Conservation (phyloP, 2,113 vertebrate genomes). For the Sporophila hypoxantha region DNA sequence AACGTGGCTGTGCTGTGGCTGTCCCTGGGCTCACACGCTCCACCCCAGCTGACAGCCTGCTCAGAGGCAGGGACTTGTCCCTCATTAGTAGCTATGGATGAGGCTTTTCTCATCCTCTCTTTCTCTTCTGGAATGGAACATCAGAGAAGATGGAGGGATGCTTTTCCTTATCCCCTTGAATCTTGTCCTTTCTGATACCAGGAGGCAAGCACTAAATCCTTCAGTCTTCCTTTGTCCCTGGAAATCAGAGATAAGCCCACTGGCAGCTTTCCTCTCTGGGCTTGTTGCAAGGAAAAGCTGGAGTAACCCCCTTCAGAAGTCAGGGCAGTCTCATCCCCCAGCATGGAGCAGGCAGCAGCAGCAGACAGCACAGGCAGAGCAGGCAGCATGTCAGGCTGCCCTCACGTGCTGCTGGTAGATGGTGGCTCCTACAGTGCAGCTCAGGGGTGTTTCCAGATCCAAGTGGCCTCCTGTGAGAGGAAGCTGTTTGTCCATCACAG, state of each 20-base stretch:
- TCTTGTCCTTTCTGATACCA: not conserved
- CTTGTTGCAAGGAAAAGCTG: not conserved
- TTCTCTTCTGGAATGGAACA: not conserved
- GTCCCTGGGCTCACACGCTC: not conserved
- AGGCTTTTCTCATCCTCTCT: not conserved
- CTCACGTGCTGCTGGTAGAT: not conserved
- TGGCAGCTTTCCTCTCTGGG: not conserved
- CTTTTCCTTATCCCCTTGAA: not conserved
- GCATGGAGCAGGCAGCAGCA: not conserved
- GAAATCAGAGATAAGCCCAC: not conserved
- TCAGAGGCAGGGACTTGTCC: not conserved
- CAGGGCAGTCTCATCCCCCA: accelerated
- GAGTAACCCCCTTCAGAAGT: not conserved
- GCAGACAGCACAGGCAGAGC: not conserved
- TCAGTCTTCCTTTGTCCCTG: not conserved
- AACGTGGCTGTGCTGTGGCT: not conserved
- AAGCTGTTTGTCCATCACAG: not conserved
- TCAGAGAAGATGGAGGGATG: not conserved
- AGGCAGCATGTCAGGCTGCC: not conserved
- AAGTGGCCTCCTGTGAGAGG: not conserved
- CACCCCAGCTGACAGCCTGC: not conserved
- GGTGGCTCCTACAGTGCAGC: not conserved
- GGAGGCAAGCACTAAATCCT: not conserved
- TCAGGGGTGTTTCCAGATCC: not conserved
- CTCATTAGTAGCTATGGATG: not conserved